Evolutionary conservation across 2,888 invertebrate genomes (phyloP).

Genomic region (Drosophila rellima): DNA sequence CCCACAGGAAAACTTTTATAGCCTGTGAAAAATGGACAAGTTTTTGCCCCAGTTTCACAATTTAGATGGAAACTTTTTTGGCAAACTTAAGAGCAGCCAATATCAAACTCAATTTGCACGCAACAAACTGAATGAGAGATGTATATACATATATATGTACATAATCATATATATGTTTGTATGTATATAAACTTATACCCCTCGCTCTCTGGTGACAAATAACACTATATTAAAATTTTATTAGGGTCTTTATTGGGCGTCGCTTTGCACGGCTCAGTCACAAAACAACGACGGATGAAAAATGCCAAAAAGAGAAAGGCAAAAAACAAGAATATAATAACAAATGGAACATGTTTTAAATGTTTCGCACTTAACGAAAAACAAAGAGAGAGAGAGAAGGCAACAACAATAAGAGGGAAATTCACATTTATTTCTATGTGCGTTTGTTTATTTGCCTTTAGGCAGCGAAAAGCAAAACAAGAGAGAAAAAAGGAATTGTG

Average conservation of each 20-base stretch:
- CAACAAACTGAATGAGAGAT: constrained; percentile 37
- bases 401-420: constrained; percentile 26
- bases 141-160: constrained; percentile 11
- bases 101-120: constrained; percentile 45
- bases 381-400: constrained; percentile 24
- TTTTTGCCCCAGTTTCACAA: constrained; percentile 25
- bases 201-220: constrained; percentile 74
- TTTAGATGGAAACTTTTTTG: constrained; percentile 33
- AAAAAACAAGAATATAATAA: constrained; percentile 23
- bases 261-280: constrained; percentile 53
- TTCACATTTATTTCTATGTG: constrained; percentile 51
- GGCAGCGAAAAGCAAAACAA: constrained; percentile 45
- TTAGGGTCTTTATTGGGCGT: constrained; percentile 78
- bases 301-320: constrained; percentile 20
- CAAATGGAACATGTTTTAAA: constrained; percentile 70
- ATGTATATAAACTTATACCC: not conserved
- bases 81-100: constrained; percentile 26
- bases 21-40: constrained; percentile 23
- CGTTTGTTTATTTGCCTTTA: constrained; percentile 36
- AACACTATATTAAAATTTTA: constrained; percentile 80
- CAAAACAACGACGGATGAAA: constrained; percentile 50
- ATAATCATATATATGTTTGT: no score
- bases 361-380: constrained; percentile 54
- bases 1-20: constrained; percentile 33
- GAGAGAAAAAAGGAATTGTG: constrained; percentile 24